A percentile compares a stretch with the other conserved stretches of the same genome.
Conservation (phyloP, 2,888 invertebrate genomes). For the Ectobius pallidus region DNA sequence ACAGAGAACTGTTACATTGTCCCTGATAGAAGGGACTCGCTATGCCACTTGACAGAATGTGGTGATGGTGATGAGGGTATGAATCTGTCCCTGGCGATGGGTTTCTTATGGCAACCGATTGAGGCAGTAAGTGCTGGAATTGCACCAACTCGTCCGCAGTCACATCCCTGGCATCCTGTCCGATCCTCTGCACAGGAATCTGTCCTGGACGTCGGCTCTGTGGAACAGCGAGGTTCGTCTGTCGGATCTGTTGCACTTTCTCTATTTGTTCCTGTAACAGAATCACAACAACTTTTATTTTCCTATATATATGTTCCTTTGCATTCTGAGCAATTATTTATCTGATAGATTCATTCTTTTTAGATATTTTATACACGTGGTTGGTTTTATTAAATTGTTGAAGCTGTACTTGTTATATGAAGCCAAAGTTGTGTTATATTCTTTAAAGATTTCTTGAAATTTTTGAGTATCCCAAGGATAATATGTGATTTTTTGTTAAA, state of each 20-base stretch:
- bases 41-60: neutral
- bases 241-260: conserved; percentile 47
- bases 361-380: too few species aligned
- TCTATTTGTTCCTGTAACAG: conserved; percentile 49
- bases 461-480: too few species aligned
- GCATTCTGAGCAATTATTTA: too few species aligned
- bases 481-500: too few species aligned
- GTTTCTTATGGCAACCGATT: neutral
- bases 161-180: conserved; percentile 62
- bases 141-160: conserved; percentile 60
- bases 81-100: neutral
- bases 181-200: conserved; percentile 63
- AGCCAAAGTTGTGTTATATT: too few species aligned
- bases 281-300: neutral
- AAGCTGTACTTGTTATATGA: neutral
- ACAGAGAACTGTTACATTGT: neutral
- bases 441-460: too few species aligned
- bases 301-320: neutral
- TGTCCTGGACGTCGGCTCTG: conserved; percentile 53
- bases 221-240: neutral
- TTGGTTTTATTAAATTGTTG: too few species aligned
- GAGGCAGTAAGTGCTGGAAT: conserved; percentile 50
- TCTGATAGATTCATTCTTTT: too few species aligned
- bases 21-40: neutral
- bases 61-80: neutral